A percentile compares a stretch with the other conserved stretches of the same genome.
phyloP scores from a whole-genome alignment of 2,888 invertebrate genomes.

The Lochmaea crataegi region DNA sequence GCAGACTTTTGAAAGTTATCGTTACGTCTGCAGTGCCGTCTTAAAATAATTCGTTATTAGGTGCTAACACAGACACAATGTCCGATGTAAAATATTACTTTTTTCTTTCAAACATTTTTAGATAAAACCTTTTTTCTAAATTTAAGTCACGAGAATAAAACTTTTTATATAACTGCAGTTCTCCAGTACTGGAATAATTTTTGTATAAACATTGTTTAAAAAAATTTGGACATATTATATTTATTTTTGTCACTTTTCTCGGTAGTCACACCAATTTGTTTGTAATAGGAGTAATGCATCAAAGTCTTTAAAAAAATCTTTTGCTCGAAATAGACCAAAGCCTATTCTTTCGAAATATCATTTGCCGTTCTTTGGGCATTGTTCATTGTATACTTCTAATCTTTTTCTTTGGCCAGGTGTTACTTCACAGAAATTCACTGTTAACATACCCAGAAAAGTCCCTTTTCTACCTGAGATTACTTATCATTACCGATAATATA shows the following conservation, averaged over 20 bases:
- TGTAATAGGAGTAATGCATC: constrained; percentile 35
- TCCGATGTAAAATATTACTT: too few species aligned
- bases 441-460: constrained; percentile 47
- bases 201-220: too few species aligned
- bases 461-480: constrained; percentile 57
- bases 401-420: constrained; percentile 50
- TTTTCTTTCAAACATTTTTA: too few species aligned
- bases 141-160: too few species aligned
- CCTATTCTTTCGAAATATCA: constrained; percentile 41
- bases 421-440: constrained; percentile 51
- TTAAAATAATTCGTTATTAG: too few species aligned
- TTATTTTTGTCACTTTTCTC: background rate
- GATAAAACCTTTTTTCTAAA: too few species aligned
- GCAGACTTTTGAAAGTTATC: too few species aligned
- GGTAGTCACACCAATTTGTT: constrained; percentile 7
- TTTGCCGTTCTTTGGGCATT: constrained; percentile 41
- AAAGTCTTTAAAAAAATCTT: constrained; percentile 31
- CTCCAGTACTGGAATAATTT: too few species aligned
- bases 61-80: too few species aligned
- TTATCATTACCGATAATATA: constrained; percentile 59
- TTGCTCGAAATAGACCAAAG: constrained; percentile 34
- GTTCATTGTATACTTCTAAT: constrained; percentile 50
- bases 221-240: background rate
- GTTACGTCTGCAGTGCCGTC: too few species aligned
- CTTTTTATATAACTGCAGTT: too few species aligned